These are phyloP conservation scores for Panthera leo DNA, from an alignment of 2,113 vertebrate species.

Conservation along the genomic window DNA sequence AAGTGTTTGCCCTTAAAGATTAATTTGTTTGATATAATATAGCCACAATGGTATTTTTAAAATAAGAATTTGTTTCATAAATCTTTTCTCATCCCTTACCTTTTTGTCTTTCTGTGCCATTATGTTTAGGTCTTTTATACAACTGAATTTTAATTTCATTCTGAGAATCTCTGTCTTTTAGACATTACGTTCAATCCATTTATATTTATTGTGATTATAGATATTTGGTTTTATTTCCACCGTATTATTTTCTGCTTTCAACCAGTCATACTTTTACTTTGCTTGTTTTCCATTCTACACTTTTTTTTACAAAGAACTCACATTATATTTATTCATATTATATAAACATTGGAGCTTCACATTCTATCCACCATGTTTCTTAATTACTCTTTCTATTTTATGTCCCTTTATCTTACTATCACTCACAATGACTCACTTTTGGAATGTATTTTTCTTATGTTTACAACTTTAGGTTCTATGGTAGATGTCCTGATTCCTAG, in stretches of 20 bases:
- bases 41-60: neutral
- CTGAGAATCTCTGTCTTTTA: neutral
- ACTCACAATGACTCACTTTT: neutral
- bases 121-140: slow-evolving; percentile 26
- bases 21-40: slow-evolving; percentile 24
- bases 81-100: neutral
- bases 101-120: neutral
- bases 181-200: slow-evolving; percentile 42
- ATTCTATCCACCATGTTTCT: neutral
- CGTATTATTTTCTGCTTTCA: slow-evolving; percentile 45
- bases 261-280: neutral
- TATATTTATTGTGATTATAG: slow-evolving; percentile 43
- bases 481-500: neutral
- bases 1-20: slow-evolving; percentile 38
- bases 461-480: neutral
- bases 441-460: neutral
- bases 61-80: neutral
- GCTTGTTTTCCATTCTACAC: neutral
- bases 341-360: neutral
- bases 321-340: neutral
- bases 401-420: neutral
- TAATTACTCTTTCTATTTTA: neutral
- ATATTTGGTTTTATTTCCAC: neutral
- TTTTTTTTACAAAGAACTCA: neutral
- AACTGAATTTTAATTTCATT: neutral